These are phyloP conservation scores for Mellivora capensis DNA, from an alignment of 2,113 vertebrate species.

Conservation along the genomic window DNA sequence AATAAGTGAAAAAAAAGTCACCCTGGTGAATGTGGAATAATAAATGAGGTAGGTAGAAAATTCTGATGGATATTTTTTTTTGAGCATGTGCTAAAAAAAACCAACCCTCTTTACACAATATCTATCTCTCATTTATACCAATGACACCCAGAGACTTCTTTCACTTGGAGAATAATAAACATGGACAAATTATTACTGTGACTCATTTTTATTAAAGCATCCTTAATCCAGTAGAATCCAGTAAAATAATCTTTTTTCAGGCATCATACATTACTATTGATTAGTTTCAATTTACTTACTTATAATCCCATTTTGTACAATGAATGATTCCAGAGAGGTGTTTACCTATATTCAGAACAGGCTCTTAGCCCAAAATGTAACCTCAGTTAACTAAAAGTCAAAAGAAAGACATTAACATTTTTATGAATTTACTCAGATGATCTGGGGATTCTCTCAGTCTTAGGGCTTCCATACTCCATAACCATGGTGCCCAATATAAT, in stretches of 20 bases:
- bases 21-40: background rate
- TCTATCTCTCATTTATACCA: background rate
- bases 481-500: background rate
- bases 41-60: background rate
- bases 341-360: background rate
- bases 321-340: background rate
- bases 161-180: background rate
- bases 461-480: background rate
- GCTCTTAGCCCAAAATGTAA: background rate
- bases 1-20: background rate
- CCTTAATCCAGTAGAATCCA: background rate
- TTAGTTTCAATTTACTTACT: background rate
- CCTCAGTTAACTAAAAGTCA: background rate
- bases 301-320: background rate
- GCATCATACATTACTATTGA: background rate
- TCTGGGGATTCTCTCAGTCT: background rate
- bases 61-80: background rate
- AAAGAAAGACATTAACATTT: background rate
- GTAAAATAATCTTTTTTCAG: background rate
- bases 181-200: background rate
- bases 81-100: background rate
- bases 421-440: background rate
- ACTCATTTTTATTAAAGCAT: background rate
- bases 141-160: background rate
- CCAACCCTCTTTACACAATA: accelerated